phyloP scores from a whole-genome alignment of 2,797 vertebrate genomes.

The Remorina albescens region DNA sequence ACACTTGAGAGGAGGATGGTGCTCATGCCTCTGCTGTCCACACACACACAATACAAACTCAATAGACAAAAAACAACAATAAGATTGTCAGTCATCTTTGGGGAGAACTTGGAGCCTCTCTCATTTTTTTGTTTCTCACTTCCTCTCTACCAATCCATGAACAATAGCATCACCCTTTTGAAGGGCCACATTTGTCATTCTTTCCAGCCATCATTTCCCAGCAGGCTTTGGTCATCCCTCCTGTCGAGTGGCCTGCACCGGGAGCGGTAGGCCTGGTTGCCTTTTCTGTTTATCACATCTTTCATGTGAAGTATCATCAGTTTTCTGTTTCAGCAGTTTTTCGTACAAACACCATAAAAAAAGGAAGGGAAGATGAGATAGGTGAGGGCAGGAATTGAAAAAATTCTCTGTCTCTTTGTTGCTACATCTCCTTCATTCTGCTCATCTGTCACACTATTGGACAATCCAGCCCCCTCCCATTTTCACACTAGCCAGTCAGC shows the following conservation, averaged over 20 bases:
- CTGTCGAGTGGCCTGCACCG: conserved; percentile 13
- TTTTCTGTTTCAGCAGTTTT: conserved; percentile 40
- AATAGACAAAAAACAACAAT: background rate
- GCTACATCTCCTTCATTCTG: conserved; percentile 71
- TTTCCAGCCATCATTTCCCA: conserved; percentile 24
- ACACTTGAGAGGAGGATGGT: conserved; percentile 32
- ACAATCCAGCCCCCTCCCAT: conserved; percentile 71
- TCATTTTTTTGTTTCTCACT: background rate
- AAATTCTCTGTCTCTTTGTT: conserved; percentile 68
- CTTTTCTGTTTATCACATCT: conserved; percentile 12
- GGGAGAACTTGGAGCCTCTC: conserved; percentile 7
- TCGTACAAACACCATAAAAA: conserved; percentile 14
- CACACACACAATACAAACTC: background rate
- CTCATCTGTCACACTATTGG: conserved; percentile 73
- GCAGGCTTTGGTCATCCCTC: conserved; percentile 31
- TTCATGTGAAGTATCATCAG: conserved; percentile 10
- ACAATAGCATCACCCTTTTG: conserved; percentile 1
- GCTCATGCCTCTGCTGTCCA: conserved; percentile 27
- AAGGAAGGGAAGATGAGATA: conserved; percentile 14
- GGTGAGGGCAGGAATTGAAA: conserved; percentile 39
- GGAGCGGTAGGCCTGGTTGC: background rate
- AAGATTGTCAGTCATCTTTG: background rate
- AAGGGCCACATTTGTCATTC: conserved; percentile 23
- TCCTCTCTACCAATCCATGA: conserved; percentile 8
- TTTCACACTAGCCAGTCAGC: conserved; percentile 74